These are phyloP conservation scores for Drosophila rhopaloa DNA, from an alignment of 1,140 invertebrate genomes.

Conservation along the genomic window DNA sequence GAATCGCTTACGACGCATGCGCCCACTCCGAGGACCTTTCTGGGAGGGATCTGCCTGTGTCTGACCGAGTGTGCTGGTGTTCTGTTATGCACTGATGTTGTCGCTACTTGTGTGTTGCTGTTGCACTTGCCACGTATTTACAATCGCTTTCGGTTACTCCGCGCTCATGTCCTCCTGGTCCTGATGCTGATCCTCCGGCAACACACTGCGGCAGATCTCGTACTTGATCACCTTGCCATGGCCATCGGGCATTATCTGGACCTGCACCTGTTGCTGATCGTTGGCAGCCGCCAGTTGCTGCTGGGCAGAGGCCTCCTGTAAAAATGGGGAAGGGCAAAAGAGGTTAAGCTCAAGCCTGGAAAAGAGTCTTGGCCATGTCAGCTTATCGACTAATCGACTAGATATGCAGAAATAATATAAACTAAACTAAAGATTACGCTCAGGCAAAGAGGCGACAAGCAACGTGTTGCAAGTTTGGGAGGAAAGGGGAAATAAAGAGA, in stretches of 20 bases:
- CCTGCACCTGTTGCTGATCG: conserved; percentile 60
- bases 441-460: conserved; percentile 41
- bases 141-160: conserved; percentile 39
- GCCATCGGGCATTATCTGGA: conserved; percentile 65
- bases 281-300: conserved; percentile 47
- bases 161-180: conserved; percentile 41
- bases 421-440: conserved; percentile 65
- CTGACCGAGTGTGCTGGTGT: conserved; percentile 11
- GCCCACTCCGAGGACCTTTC: conserved; percentile 23
- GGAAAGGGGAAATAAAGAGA: conserved; percentile 5
- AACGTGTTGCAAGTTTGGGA: conserved; percentile 10
- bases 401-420: conserved; percentile 31
- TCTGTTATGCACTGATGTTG: conserved; percentile 1
- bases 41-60: conserved; percentile 38
- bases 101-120: not conserved
- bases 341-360: conserved; percentile 34
- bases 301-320: conserved; percentile 66
- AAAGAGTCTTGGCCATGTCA: conserved; percentile 19
- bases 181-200: conserved; percentile 68
- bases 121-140: conserved; percentile 41
- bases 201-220: conserved; percentile 67
- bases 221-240: conserved; percentile 72
- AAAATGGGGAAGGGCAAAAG: conserved; percentile 38
- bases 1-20: conserved; percentile 57
- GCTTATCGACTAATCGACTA: conserved; percentile 18